phyloP scores from a whole-genome alignment of 2,888 invertebrate genomes.

The Neoascia interrupta region DNA sequence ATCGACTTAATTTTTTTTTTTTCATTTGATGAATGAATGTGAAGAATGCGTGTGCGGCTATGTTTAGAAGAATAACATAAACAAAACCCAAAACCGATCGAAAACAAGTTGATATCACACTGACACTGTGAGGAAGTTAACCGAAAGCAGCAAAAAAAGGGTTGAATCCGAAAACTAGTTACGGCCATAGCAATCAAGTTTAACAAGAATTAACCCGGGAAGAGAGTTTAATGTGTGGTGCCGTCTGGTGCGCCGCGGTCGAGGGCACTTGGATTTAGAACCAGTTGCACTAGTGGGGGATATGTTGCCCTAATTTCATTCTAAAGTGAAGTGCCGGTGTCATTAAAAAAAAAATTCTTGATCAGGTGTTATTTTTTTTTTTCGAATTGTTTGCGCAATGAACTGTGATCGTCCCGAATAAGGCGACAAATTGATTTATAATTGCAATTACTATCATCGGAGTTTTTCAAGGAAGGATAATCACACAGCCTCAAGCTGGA shows the following conservation, averaged over 20 bases:
- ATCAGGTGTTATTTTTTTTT: too few species aligned
- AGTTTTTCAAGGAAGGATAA: conserved; percentile 31
- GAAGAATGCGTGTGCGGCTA: conserved; percentile 58
- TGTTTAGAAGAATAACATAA: conserved; percentile 68
- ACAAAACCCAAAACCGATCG: conserved; percentile 57
- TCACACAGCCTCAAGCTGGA: conserved; percentile 75
- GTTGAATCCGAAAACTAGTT: conserved; percentile 67
- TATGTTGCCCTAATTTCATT: conserved; percentile 62
- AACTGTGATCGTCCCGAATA: conserved; percentile 16
- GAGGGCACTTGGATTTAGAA: conserved; percentile 59
- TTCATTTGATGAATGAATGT: conserved; percentile 59
- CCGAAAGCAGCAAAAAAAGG: conserved; percentile 45
- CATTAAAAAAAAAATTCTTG: conserved; percentile 22
- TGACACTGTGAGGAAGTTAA: conserved; percentile 33
- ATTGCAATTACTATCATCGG: conserved; percentile 12
- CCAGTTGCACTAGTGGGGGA: conserved; percentile 61
- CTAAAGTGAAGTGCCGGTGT: conserved; percentile 48
- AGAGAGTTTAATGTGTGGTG: conserved; percentile 54
- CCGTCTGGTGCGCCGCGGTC: conserved; percentile 43
- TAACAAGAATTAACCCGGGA: conserved; percentile 67
- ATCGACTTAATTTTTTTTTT: background rate
- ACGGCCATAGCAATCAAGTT: conserved; percentile 66
- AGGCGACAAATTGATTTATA: conserved; percentile 52
- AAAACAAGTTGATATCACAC: conserved; percentile 67
- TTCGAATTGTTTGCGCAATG: too few species aligned